Conservation (phyloP, 2,888 invertebrate genomes). For the Plagodis pulveraria region DNA sequence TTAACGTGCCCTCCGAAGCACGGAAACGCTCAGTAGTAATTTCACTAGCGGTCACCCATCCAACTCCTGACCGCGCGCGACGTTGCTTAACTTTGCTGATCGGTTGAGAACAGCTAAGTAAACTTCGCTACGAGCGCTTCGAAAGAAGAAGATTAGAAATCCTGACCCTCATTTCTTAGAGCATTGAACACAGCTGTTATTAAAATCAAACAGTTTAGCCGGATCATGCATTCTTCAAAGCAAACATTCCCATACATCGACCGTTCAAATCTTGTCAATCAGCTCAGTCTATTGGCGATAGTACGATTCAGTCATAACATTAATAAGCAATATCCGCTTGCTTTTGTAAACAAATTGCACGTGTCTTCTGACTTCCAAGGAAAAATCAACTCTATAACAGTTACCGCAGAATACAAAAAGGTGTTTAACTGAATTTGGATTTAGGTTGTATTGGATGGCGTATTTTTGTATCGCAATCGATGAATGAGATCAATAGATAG, state of each 20-base stretch:
- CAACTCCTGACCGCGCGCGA: too few species aligned
- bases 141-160: too few species aligned
- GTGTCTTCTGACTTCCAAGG: conserved; percentile 47
- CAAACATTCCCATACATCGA: conserved; percentile 36
- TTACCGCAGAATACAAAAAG: conserved; percentile 29
- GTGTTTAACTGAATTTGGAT: neutral
- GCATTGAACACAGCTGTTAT: neutral
- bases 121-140: too few species aligned
- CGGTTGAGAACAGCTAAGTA: too few species aligned
- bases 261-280: conserved; percentile 38
- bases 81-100: too few species aligned
- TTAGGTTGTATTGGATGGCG: conserved; percentile 31
- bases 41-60: too few species aligned
- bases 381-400: conserved; percentile 38
- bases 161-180: too few species aligned
- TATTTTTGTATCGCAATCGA: conserved; percentile 58
- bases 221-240: conserved; percentile 19
- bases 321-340: conserved; percentile 80
- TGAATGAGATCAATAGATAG: conserved; percentile 68
- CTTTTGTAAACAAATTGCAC: conserved; percentile 71
- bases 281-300: conserved; percentile 74
- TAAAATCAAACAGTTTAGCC: neutral
- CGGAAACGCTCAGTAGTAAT: too few species aligned
- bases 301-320: conserved; percentile 71
- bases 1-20: too few species aligned